Conservation (phyloP, 2,888 invertebrate species). For the Peribatodes rhomboidaria region DNA sequence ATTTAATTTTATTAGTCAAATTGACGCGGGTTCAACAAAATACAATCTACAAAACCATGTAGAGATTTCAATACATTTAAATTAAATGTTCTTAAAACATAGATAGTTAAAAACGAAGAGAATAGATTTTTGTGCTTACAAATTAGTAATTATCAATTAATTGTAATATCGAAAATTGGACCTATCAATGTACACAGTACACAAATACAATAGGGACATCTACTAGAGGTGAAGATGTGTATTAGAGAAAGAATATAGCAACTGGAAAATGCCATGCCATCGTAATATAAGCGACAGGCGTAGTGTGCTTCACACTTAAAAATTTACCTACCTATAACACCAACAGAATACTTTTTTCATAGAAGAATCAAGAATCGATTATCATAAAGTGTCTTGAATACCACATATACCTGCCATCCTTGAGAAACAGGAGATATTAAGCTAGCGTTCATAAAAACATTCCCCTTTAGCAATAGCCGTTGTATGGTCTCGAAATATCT, state of each 20-base stretch:
- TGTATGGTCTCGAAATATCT: too few species aligned
- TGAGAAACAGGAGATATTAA: too few species aligned
- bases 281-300: neutral
- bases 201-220: constrained; percentile 54
- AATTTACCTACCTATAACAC: too few species aligned
- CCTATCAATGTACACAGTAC: constrained; percentile 68
- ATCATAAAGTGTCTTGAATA: too few species aligned
- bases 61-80: constrained; percentile 11
- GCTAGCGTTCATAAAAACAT: too few species aligned
- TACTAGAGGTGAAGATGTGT: constrained; percentile 43
- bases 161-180: constrained; percentile 46
- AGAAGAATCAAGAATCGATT: too few species aligned
- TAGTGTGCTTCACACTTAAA: neutral
- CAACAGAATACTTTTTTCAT: too few species aligned
- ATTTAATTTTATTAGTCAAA: constrained; percentile 16
- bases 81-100: neutral
- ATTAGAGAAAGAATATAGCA: neutral
- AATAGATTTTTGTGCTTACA: constrained; percentile 7
- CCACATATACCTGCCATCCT: too few species aligned
- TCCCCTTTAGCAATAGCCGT: too few species aligned
- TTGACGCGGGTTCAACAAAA: constrained; percentile 16
- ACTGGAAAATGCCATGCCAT: neutral
- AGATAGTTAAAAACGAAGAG: neutral
- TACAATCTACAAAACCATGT: constrained; percentile 5
- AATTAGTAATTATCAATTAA: constrained; percentile 33